These are phyloP conservation scores for Syngnathus rostellatus DNA, from an alignment of 2,797 vertebrate genomes.

Conservation along the genomic window DNA sequence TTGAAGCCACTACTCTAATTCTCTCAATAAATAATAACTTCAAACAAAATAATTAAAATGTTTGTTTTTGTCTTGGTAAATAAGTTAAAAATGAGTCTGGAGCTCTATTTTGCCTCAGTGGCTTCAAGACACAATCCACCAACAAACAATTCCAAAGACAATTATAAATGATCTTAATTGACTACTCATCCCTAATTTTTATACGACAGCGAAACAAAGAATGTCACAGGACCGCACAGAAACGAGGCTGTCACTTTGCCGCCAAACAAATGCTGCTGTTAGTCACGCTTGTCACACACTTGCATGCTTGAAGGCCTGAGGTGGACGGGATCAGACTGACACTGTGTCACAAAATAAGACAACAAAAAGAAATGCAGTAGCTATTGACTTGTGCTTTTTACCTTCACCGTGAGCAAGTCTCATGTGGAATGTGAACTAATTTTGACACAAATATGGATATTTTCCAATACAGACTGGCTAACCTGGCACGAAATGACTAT, in stretches of 20 bases:
- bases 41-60: not conserved
- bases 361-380: conserved; percentile 30
- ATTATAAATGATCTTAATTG: not conserved
- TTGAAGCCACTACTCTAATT: too few relatives aligned
- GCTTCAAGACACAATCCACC: not conserved
- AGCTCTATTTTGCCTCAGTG: not conserved
- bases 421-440: not conserved
- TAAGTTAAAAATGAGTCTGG: not conserved
- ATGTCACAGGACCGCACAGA: not conserved
- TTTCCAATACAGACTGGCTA: too few relatives aligned
- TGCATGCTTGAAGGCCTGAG: conserved; percentile 23
- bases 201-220: not conserved
- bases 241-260: conserved; percentile 30
- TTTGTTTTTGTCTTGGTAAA: not conserved
- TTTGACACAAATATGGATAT: not conserved
- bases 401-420: not conserved
- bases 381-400: not conserved
- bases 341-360: conserved; percentile 12
- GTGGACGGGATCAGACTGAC: conserved; percentile 27
- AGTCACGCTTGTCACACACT: conserved; percentile 54
- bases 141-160: not conserved
- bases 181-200: not conserved
- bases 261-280: conserved; percentile 22
- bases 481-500: not conserved
- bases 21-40: not conserved